Base-by-base conservation (phyloP, 2,888 invertebrate genomes). In the Aelia acuminata region DNA sequence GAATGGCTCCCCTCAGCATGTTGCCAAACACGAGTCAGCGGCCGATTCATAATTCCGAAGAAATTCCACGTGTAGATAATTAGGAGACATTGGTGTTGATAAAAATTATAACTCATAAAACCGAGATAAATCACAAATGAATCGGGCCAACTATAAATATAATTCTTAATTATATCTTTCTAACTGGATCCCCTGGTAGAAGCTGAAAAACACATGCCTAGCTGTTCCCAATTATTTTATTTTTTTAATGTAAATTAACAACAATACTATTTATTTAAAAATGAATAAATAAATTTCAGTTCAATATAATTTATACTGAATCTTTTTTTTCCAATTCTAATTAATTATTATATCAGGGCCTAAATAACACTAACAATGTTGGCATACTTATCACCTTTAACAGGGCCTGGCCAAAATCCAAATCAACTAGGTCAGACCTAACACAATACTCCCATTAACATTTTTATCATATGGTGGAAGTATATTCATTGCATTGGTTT, bases 61-160 rank as follows among this genome's bases (percentile, higher is more conserved):
- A 70, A 70, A 70, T 70, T 70, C 35, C 63, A 70, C 63, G 63
- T 70, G 63, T 70, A 18, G 31, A 35, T 70, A 70, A 35, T 70
- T 70, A 31, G 63, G 63, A 0, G 63, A 63, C 63, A 70, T 35
- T 20, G 18, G 63, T 70, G 63, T 70, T 70, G 63, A 70, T 70
- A 70, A 70, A 70, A 70, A 70, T 70, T 35, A 35, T 70, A 70
- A 70, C 26, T 70, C 15, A 70, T 70, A 70, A 70, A 35, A 35
- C 18, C 31, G 20, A 63, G 18, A 63, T 63, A 31, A 18, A 31
- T 63, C 5, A 63, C 63, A 70, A 31, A 70, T 35, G 63, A 35
- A 35, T 70, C 31, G 63, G 63, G 63, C 63, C 63, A 70, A 35
- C 63, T 70, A 70, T 70, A 35, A 70, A 70, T 70, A 70, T 26